phyloP scores from a whole-genome alignment of 2,888 invertebrate genomes.

The Cosmia trapezina region DNA sequence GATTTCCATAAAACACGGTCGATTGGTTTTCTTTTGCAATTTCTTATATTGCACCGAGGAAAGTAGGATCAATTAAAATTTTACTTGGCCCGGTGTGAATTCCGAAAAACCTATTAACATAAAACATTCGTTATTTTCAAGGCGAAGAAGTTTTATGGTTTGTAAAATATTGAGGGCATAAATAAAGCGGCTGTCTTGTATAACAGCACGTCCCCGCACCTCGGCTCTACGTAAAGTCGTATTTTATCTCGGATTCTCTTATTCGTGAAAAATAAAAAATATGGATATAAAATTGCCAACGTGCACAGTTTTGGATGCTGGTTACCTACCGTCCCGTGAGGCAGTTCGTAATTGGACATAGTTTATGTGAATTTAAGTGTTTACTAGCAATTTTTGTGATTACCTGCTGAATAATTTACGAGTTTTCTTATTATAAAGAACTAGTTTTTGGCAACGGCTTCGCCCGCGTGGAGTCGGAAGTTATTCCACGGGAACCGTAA shows the following conservation, averaged over 20 bases:
- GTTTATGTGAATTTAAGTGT: constrained; percentile 41
- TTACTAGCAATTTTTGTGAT: constrained; percentile 28
- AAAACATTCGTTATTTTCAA: constrained; percentile 87
- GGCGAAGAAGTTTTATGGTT: constrained; percentile 88
- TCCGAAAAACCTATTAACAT: constrained; percentile 85
- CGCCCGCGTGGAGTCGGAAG: too few relatives aligned
- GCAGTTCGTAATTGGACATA: constrained; percentile 58
- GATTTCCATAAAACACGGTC: constrained; percentile 66
- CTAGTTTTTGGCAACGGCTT: too few relatives aligned
- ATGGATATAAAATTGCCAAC: constrained; percentile 81
- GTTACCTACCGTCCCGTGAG: constrained; percentile 42
- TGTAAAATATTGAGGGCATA: constrained; percentile 89
- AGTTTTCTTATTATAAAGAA: constrained; percentile 18
- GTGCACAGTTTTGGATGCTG: constrained; percentile 70
- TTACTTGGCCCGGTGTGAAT: constrained; percentile 65
- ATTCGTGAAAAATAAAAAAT: constrained; percentile 83
- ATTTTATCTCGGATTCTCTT: constrained; percentile 87
- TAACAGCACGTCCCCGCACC: constrained; percentile 86
- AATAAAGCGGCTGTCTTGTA: constrained; percentile 88
- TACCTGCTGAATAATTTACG: constrained; percentile 43
- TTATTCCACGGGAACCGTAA: too few relatives aligned
- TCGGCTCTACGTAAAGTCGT: constrained; percentile 81
- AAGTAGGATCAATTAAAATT: constrained; percentile 70
- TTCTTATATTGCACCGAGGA: constrained; percentile 52
- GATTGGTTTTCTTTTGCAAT: constrained; percentile 62